Evolutionary conservation across 2,113 vertebrate genomes (phyloP).

Genomic region (Oreamnos americanus): DNA sequence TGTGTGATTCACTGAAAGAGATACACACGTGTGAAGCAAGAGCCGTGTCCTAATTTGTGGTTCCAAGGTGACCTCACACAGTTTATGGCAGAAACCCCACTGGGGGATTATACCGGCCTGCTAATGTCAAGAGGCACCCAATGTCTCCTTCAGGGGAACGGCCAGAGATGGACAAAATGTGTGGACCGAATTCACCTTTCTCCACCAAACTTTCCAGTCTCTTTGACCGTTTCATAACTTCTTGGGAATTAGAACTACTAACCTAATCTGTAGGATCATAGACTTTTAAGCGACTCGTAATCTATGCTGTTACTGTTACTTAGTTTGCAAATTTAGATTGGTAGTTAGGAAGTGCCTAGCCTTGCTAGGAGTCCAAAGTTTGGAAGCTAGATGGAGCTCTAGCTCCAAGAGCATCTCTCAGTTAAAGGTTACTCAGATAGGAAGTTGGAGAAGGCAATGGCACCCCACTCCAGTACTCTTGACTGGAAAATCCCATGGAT

Average conservation of each 20-base stretch:
- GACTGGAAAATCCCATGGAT: too few relatives aligned
- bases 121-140: neutral
- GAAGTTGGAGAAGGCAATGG: neutral
- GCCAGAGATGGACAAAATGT: neutral
- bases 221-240: neutral
- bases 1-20: neutral
- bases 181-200: neutral
- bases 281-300: neutral
- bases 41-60: neutral
- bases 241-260: neutral
- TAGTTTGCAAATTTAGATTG: neutral
- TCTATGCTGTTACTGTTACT: neutral
- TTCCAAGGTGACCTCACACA: neutral
- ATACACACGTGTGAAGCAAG: neutral
- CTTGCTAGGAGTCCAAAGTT: neutral
- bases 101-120: neutral
- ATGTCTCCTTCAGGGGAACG: neutral
- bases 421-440: neutral
- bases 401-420: neutral
- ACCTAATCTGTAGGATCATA: neutral
- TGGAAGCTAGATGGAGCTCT: neutral
- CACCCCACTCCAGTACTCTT: too few relatives aligned
- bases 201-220: neutral
- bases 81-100: neutral
- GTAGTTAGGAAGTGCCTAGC: neutral